Percentiles rank a stretch among this genome's conserved stretches.
phyloP scores from a whole-genome alignment of 2,113 vertebrate species.

The Montifringilla adamsi region DNA sequence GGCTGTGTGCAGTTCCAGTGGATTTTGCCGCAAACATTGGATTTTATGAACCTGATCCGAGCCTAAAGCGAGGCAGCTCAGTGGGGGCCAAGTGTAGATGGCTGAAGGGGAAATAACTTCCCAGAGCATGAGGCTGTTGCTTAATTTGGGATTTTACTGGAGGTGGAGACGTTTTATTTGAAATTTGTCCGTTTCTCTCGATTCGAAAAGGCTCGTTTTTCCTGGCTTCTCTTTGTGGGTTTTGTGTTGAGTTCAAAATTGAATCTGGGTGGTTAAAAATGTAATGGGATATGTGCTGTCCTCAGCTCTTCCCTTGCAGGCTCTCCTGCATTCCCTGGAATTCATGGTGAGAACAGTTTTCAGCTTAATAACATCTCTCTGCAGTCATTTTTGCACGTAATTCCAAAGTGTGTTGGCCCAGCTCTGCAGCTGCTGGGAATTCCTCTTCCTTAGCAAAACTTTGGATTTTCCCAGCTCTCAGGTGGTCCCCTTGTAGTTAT shows the following conservation, averaged over 20 bases:
- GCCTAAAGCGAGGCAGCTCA: background rate
- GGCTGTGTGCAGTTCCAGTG: background rate
- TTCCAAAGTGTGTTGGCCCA: background rate
- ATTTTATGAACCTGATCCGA: background rate
- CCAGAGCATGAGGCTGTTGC: background rate
- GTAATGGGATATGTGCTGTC: background rate
- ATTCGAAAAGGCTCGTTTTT: background rate
- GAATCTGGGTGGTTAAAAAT: background rate
- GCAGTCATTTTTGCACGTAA: background rate
- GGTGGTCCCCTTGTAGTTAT: background rate
- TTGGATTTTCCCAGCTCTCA: background rate
- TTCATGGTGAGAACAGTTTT: background rate
- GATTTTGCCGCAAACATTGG: background rate
- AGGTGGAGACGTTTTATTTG: background rate
- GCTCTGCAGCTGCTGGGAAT: background rate
- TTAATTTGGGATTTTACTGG: constrained; percentile 21
- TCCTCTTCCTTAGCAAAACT: background rate
- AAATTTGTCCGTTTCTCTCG: background rate
- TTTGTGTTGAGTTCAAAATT: background rate
- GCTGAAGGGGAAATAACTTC: background rate
- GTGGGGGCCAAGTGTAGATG: background rate
- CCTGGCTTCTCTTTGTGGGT: background rate
- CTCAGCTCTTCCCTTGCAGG: constrained; percentile 1
- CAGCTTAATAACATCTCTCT: background rate
- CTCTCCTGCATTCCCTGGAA: background rate